These are phyloP conservation scores for Rhombomys opimus DNA, from an alignment of 2,113 vertebrate species.

Conservation along the genomic window DNA sequence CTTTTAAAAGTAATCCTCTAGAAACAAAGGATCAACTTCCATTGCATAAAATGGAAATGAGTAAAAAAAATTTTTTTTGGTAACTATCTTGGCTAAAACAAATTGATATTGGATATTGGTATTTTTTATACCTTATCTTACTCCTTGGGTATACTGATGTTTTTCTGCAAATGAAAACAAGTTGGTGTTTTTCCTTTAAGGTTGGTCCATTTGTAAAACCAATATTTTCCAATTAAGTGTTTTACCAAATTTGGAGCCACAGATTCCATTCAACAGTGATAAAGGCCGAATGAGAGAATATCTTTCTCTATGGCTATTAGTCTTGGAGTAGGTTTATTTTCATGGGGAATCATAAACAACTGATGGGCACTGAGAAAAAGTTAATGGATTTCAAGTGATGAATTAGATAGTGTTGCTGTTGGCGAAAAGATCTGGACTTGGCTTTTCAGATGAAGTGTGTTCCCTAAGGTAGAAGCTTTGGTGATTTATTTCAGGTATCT, in stretches of 20 bases:
- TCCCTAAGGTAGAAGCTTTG: neutral
- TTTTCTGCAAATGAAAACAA: neutral
- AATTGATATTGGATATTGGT: neutral
- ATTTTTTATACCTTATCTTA: neutral
- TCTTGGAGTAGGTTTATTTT: neutral
- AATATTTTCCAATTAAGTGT: neutral
- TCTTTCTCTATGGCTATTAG: neutral
- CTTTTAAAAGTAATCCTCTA: neutral
- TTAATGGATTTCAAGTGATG: neutral
- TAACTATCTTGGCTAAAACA: slow-evolving; percentile 16
- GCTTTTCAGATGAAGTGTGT: neutral
- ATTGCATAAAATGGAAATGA: neutral
- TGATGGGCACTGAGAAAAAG: neutral
- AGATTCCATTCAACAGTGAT: neutral
- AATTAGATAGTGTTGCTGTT: neutral
- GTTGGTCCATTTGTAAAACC: neutral
- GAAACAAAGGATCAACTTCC: slow-evolving; percentile 1
- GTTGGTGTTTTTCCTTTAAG: neutral
- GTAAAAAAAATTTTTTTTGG: neutral
- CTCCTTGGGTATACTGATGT: neutral
- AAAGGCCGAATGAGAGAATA: neutral
- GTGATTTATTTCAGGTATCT: neutral
- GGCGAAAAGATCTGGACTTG: neutral
- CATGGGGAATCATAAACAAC: neutral
- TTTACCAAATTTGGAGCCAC: neutral